Percentiles rank a stretch among this genome's conserved stretches.
phyloP scores from a whole-genome alignment of 2,797 vertebrate genomes.

The Hippoglossus hippoglossus region DNA sequence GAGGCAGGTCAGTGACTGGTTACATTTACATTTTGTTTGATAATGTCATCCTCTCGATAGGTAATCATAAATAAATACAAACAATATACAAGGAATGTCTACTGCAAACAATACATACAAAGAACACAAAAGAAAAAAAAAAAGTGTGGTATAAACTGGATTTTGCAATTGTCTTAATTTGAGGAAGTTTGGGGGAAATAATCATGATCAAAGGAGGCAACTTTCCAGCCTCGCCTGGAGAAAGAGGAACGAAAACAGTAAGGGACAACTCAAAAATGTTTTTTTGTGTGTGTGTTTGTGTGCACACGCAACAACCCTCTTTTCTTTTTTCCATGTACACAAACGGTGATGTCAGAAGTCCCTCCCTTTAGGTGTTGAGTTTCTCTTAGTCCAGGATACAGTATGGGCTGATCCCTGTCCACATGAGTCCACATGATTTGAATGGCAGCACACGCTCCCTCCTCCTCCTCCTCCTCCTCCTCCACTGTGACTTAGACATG shows the following conservation, averaged over 20 bases:
- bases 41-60: conserved; percentile 78
- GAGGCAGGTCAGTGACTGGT: conserved; percentile 83
- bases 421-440: conserved; percentile 40
- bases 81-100: conserved; percentile 97
- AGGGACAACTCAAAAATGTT: conserved; percentile 64
- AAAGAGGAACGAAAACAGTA: conserved; percentile 57
- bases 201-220: conserved; percentile 77
- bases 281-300: conserved; percentile 1
- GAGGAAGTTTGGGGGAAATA: conserved; percentile 81
- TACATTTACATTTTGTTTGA: conserved; percentile 62
- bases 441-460: conserved; percentile 73
- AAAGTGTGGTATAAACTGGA: conserved; percentile 82
- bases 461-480: conserved; percentile 51
- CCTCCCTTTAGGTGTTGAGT: conserved; percentile 44
- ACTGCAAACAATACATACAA: conserved; percentile 91
- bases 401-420: conserved; percentile 63
- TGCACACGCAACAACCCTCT: conserved; percentile 31
- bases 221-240: conserved; percentile 50
- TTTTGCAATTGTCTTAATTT: conserved; percentile 82
- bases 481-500: conserved; percentile 77
- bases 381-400: conserved; percentile 63
- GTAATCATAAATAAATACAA: conserved; percentile 99
- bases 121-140: conserved; percentile 62
- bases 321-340: conserved; percentile 30
- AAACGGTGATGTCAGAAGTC: conserved; percentile 45